Evolutionary conservation across 92 coral and sea anemone species (phyloP).

Genomic region (Nematostella vectensis): DNA sequence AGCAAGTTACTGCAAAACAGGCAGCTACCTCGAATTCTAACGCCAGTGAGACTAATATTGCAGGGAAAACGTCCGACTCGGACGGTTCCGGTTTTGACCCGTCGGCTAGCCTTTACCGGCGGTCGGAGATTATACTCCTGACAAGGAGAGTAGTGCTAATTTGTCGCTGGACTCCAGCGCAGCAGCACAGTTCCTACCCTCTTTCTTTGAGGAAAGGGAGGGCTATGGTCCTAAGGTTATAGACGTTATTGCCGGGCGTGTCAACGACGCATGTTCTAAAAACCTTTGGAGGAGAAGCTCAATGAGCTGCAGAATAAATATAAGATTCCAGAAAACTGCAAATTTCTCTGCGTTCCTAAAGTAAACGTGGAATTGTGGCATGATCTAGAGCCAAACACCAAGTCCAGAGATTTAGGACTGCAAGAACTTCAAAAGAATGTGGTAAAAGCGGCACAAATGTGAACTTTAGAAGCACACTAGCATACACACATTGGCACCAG

Average conservation of each 20-base stretch:
- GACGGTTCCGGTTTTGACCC: too few relatives aligned
- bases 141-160: too few relatives aligned
- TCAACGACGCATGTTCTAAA: slow-evolving; percentile 4
- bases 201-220: slow-evolving; percentile 9
- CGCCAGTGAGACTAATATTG: too few relatives aligned
- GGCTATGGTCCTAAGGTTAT: slow-evolving; percentile 9
- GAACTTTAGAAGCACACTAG: too few relatives aligned
- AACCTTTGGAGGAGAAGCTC: slow-evolving; percentile 5
- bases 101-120: too few relatives aligned
- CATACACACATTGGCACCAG: too few relatives aligned
- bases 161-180: too few relatives aligned
- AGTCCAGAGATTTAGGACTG: slow-evolving; percentile 30
- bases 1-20: too few relatives aligned
- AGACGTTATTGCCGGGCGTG: slow-evolving; percentile 3
- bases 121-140: too few relatives aligned
- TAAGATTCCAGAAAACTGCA: slow-evolving; percentile 36
- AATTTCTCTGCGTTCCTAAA: slow-evolving; percentile 29
- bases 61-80: too few relatives aligned
- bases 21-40: too few relatives aligned
- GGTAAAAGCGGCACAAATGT: slow-evolving; percentile 40
- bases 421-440: slow-evolving; percentile 37
- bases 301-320: slow-evolving; percentile 9
- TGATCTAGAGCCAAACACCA: slow-evolving; percentile 23
- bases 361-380: slow-evolving; percentile 52
- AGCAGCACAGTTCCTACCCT: too few relatives aligned